These are phyloP conservation scores for Lineus longissimus DNA, from an alignment of 1,140 invertebrate genomes.

Conservation along the genomic window DNA sequence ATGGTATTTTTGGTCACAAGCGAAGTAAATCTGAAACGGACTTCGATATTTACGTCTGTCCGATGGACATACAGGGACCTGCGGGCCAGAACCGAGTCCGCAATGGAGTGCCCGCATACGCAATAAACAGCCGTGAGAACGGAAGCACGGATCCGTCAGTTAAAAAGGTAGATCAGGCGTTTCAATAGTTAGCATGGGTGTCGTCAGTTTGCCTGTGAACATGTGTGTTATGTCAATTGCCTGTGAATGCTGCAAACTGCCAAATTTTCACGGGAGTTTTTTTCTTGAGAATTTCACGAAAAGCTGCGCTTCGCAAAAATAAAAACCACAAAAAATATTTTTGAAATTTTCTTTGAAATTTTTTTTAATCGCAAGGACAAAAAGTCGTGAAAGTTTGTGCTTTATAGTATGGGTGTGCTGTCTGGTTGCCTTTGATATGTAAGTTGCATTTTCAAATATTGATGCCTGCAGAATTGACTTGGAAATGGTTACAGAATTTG, in stretches of 20 bases:
- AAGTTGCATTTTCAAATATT: too few species aligned
- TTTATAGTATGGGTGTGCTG: too few species aligned
- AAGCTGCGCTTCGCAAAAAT: too few species aligned
- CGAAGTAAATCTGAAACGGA: slow-evolving; percentile 71
- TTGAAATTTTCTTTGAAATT: too few species aligned
- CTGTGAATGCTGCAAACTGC: not conserved
- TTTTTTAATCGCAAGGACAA: too few species aligned
- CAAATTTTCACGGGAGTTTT: not conserved
- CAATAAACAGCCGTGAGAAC: not conserved
- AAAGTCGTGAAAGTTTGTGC: too few species aligned
- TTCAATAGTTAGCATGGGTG: not conserved
- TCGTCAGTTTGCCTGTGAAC: not conserved
- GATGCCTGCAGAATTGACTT: too few species aligned
- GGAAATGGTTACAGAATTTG: too few species aligned
- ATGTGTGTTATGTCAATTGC: not conserved
- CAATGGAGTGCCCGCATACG: slow-evolving; percentile 2
- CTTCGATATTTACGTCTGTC: slow-evolving; percentile 80
- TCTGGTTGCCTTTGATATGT: too few species aligned
- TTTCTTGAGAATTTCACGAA: too few species aligned
- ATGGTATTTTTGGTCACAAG: slow-evolving; percentile 84
- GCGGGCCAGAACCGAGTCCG: not conserved
- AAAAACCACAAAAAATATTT: too few species aligned
- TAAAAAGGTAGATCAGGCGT: not conserved
- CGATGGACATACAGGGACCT: slow-evolving; percentile 58
- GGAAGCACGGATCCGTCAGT: slow-evolving; percentile 1